phyloP scores from a whole-genome alignment of 2,797 vertebrate genomes.

The Mycteria americana region DNA sequence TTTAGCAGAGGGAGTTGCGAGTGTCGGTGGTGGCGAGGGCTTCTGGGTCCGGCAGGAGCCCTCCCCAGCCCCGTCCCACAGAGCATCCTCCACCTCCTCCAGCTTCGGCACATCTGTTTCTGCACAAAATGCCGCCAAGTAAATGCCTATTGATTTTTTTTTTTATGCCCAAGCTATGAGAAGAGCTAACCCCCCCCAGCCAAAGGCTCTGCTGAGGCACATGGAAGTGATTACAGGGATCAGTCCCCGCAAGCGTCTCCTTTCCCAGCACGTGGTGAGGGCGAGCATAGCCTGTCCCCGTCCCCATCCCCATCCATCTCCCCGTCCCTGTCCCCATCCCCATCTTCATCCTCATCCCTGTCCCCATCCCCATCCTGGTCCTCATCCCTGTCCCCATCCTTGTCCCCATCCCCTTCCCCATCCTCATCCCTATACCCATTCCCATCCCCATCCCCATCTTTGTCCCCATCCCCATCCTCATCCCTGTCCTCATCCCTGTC shows the following conservation, averaged over 20 bases:
- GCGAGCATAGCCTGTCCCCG: background rate
- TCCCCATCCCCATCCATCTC: too few species aligned
- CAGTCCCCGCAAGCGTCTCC: background rate
- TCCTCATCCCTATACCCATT: too few species aligned
- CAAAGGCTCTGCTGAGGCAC: background rate
- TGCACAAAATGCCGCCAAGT: background rate
- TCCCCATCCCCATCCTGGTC: background rate
- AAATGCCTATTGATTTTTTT: background rate
- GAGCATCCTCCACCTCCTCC: background rate
- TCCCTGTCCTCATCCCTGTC: too few species aligned
- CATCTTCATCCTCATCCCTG: accelerated
- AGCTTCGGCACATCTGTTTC: background rate
- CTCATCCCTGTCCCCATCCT: too few species aligned
- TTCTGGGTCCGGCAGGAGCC: background rate
- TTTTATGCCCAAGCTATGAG: background rate
- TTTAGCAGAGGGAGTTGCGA: background rate
- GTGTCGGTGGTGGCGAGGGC: accelerated
- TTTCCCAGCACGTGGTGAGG: background rate
- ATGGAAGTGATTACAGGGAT: slow-evolving; percentile 3
- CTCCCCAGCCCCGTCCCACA: background rate
- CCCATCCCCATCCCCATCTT: too few species aligned
- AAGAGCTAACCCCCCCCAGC: background rate
- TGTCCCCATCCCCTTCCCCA: too few species aligned
- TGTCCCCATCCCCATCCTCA: too few species aligned
- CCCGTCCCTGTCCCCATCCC: too few species aligned